Evolutionary conservation across 2,797 vertebrate species (phyloP).

Genomic region (Bradypodion pumilum): DNA sequence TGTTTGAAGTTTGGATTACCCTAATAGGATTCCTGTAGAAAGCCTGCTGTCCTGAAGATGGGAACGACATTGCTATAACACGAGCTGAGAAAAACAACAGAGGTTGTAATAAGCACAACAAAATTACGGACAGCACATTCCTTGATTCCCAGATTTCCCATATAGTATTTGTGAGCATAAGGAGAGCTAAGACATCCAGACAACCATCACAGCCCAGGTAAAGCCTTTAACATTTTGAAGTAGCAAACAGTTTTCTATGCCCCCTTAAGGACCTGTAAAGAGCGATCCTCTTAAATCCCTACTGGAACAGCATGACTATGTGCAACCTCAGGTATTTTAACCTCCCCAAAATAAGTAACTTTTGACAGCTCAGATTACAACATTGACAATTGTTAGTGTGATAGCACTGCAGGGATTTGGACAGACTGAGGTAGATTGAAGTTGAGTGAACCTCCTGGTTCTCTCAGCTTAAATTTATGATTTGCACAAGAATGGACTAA

Average conservation of each 20-base stretch:
- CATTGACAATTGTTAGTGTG: not conserved
- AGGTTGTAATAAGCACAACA: not conserved
- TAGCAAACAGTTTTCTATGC: not conserved
- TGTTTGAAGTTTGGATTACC: conserved; percentile 69
- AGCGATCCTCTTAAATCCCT: not conserved
- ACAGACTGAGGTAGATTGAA: not conserved
- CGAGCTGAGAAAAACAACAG: conserved; percentile 77
- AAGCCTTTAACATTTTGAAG: not conserved
- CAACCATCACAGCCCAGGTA: not conserved
- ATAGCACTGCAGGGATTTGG: not conserved
- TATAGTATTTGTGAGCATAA: too few relatives aligned
- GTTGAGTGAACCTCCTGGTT: not conserved
- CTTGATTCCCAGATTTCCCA: not conserved
- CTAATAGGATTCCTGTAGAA: conserved; percentile 94
- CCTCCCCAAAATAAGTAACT: too few relatives aligned
- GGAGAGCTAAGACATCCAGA: not conserved
- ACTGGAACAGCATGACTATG: not conserved
- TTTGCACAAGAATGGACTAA: not conserved
- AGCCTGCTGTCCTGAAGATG: conserved; percentile 91
- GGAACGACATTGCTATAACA: conserved; percentile 98
- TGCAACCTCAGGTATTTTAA: too few relatives aligned
- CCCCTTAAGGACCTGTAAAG: not conserved
- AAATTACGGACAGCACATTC: not conserved
- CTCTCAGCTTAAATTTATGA: not conserved
- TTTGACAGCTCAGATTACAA: not conserved